These are phyloP conservation scores for Ptycholaimellus sp. DNA, from an alignment of 2,888 invertebrate genomes.

Conservation along the genomic window DNA sequence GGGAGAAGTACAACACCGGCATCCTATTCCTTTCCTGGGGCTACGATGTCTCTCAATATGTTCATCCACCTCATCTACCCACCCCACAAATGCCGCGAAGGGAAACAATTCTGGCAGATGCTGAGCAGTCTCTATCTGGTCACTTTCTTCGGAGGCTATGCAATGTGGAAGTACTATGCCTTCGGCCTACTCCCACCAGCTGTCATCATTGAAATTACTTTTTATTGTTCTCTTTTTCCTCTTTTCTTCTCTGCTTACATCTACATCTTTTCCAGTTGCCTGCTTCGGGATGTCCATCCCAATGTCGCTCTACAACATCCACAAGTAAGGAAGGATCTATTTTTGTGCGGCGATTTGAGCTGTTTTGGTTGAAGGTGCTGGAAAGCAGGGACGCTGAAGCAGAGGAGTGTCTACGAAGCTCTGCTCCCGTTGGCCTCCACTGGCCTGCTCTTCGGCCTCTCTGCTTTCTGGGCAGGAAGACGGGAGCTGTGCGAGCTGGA, in stretches of 20 bases:
- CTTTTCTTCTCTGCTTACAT: no score
- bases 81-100: no score
- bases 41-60: constrained; percentile 90
- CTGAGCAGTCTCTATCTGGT: constrained; percentile 39
- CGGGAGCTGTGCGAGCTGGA: constrained; percentile 51
- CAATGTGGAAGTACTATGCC: constrained; percentile 52
- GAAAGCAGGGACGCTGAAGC: no score
- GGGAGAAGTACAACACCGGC: constrained; percentile 96
- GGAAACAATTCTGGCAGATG: no score
- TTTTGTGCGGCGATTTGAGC: no score
- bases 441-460: constrained; percentile 44
- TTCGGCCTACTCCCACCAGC: constrained; percentile 42
- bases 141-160: constrained; percentile 45
- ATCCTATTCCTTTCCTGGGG: constrained; percentile 86
- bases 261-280: constrained; percentile 14
- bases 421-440: constrained; percentile 61
- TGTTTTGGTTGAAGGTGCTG: no score
- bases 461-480: constrained; percentile 51
- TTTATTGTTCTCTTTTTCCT: no score
- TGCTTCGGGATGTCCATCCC: constrained; percentile 50
- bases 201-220: constrained; percentile 51
- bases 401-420: constrained; percentile 54
- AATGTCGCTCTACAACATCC: constrained; percentile 67
- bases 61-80: no score
- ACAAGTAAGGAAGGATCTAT: no score